Percentiles rank a stretch among this genome's conserved stretches.
phyloP scores from a whole-genome alignment of 2,113 vertebrate genomes.

The Eleginops maclovinus region DNA sequence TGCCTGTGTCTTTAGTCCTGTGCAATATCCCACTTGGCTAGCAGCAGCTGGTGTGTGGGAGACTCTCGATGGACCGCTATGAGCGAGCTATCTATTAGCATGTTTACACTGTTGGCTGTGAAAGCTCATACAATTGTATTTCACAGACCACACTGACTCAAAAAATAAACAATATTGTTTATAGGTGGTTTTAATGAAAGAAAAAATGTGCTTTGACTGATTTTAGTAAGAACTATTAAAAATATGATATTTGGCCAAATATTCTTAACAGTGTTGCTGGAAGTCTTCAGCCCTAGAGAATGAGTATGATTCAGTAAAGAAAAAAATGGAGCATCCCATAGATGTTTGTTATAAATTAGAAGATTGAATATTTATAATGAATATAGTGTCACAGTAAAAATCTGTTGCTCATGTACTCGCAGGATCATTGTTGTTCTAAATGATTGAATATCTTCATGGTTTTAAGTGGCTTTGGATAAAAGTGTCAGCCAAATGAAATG shows the following conservation, averaged over 20 bases:
- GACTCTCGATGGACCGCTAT: background rate
- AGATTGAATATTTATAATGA: background rate
- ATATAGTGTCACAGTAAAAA: background rate
- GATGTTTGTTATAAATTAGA: background rate
- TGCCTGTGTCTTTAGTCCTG: background rate
- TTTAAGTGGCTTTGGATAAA: too few relatives aligned
- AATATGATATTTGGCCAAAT: background rate
- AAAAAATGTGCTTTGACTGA: background rate
- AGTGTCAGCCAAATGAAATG: too few relatives aligned
- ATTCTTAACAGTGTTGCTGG: background rate
- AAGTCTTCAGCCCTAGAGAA: background rate
- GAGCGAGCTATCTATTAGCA: slow-evolving; percentile 27
- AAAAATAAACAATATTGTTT: background rate
- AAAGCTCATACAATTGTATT: background rate
- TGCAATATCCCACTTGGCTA: slow-evolving; percentile 16
- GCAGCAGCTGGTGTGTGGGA: slow-evolving; percentile 32
- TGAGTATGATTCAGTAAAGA: background rate
- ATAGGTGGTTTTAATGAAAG: background rate
- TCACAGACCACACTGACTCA: background rate
- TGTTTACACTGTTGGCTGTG: slow-evolving; percentile 1
- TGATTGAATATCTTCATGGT: too few relatives aligned
- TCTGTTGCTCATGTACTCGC: too few relatives aligned
- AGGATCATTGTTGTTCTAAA: too few relatives aligned
- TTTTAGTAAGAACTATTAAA: background rate
- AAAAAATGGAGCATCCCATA: background rate